phyloP scores from a whole-genome alignment of 2,797 vertebrate genomes.

The Danio choprae region DNA sequence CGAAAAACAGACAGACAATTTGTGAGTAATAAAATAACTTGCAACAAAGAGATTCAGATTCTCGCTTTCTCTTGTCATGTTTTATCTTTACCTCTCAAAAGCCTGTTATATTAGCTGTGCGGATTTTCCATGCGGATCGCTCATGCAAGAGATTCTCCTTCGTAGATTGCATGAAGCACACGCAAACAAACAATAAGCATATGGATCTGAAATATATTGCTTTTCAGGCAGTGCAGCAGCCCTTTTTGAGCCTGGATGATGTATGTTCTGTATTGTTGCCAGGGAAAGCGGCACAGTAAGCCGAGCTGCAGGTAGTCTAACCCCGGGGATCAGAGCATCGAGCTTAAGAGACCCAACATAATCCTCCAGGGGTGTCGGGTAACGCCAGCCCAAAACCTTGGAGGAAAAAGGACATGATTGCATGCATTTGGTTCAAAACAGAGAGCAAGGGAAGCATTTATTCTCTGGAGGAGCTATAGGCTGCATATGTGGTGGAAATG shows the following conservation, averaged over 20 bases:
- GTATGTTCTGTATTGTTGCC: constrained; percentile 26
- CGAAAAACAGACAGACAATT: not conserved
- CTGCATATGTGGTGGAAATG: not conserved
- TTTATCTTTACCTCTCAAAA: constrained; percentile 9
- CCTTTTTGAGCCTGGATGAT: constrained; percentile 19
- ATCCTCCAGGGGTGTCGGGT: constrained; percentile 34
- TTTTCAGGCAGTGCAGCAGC: constrained; percentile 8
- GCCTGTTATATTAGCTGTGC: not conserved
- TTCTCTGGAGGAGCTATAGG: not conserved
- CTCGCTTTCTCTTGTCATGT: not conserved
- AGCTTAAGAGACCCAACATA: constrained; percentile 34
- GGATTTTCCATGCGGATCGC: constrained; percentile 12
- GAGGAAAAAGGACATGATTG: constrained; percentile 18
- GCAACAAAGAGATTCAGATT: not conserved
- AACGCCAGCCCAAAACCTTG: constrained; percentile 32
- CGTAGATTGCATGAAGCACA: constrained; percentile 4
- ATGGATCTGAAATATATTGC: constrained; percentile 39
- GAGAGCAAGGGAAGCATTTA: not conserved
- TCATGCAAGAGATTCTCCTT: not conserved
- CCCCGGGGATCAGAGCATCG: constrained; percentile 20
- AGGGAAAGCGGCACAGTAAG: constrained; percentile 21
- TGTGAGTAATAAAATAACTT: constrained; percentile 8
- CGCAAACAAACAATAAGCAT: constrained; percentile 14
- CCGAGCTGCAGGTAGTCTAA: constrained; percentile 29
- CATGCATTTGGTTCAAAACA: constrained; percentile 6